Conservation (phyloP, 2,113 vertebrate species). For the Siphamia tubifer region DNA sequence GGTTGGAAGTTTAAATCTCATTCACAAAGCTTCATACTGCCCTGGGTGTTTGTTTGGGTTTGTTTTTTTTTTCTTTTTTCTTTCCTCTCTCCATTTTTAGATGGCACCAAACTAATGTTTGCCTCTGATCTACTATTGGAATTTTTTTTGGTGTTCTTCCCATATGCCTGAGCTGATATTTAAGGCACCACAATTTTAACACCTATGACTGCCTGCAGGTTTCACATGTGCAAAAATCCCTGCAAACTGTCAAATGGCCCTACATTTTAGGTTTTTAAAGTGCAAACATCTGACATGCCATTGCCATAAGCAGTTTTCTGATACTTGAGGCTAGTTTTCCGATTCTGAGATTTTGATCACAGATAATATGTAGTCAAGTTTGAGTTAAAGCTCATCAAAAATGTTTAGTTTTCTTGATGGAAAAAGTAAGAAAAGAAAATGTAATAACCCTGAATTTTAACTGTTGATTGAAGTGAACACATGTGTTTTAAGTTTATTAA, state of each 20-base stretch:
- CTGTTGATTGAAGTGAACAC: background rate
- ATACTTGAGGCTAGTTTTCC: background rate
- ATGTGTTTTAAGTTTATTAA: background rate
- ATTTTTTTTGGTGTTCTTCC: background rate
- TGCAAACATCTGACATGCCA: too few relatives aligned
- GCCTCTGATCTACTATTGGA: background rate
- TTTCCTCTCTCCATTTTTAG: background rate
- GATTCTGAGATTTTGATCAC: background rate
- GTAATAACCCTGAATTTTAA: background rate
- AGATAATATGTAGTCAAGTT: background rate
- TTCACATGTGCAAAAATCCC: too few relatives aligned
- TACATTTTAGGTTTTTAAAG: too few relatives aligned
- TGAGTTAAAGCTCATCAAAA: background rate
- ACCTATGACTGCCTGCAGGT: too few relatives aligned
- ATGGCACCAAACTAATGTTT: constrained; percentile 6
- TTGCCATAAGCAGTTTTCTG: too few relatives aligned
- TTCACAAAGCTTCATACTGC: constrained; percentile 16
- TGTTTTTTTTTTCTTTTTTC: background rate
- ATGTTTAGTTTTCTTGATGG: background rate
- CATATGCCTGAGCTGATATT: background rate
- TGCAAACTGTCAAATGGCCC: too few relatives aligned
- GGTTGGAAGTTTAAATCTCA: background rate
- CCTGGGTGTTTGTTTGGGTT: constrained; percentile 41
- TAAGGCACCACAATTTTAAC: background rate
- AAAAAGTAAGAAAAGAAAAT: background rate